Evolutionary conservation across 2,113 vertebrate genomes (phyloP).

Genomic region (Halcyon malimbica): DNA sequence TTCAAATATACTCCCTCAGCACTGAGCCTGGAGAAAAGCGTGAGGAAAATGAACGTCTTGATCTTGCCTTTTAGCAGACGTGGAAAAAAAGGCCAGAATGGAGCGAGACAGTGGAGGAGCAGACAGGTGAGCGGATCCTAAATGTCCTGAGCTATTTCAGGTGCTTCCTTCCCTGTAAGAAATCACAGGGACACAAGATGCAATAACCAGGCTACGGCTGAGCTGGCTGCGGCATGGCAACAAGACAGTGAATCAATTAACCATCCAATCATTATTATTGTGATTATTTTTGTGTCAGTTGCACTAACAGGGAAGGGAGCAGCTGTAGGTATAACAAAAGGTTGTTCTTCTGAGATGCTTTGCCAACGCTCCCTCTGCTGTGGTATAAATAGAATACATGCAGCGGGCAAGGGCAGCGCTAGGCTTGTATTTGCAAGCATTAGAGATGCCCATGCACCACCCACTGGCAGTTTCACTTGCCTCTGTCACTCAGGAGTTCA

Average conservation of each 20-base stretch:
- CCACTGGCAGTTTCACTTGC: conserved; percentile 54
- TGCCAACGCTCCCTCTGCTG: conserved; percentile 71
- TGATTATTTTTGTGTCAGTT: background rate
- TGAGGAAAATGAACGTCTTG: background rate
- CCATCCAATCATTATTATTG: background rate
- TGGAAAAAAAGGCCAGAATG: background rate
- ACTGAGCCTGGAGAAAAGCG: background rate
- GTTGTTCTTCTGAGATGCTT: conserved; percentile 38
- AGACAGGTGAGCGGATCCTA: background rate
- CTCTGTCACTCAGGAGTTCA: conserved; percentile 35
- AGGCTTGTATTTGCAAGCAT: conserved; percentile 15
- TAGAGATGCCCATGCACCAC: conserved; percentile 71
- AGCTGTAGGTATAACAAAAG: conserved; percentile 53
- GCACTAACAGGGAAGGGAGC: background rate
- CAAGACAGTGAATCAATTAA: background rate
- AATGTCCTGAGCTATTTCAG: background rate
- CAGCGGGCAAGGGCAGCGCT: background rate
- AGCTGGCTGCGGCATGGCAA: background rate
- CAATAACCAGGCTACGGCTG: background rate
- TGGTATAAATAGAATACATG: conserved; percentile 69
- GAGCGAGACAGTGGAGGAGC: background rate
- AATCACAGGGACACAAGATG: background rate
- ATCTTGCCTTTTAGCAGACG: background rate
- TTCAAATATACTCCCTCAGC: conserved; percentile 22
- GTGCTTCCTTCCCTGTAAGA: background rate